phyloP scores from a whole-genome alignment of 2,113 vertebrate species.

The Acanthochromis polyacanthus region DNA sequence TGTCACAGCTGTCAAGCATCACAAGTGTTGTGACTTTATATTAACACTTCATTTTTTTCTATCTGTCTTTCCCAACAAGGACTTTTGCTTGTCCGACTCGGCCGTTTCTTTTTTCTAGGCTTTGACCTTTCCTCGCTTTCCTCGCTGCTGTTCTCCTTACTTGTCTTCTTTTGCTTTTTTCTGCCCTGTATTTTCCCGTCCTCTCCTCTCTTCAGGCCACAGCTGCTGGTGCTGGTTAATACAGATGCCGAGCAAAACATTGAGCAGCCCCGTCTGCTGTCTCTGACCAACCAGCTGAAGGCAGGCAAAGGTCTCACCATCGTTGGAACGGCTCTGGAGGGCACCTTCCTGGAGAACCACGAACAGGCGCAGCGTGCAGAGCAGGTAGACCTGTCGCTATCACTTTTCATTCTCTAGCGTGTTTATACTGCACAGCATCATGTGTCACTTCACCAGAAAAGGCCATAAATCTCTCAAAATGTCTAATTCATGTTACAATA shows the following conservation, averaged over 20 bases:
- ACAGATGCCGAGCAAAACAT: slow-evolving; percentile 95
- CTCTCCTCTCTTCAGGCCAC: slow-evolving; percentile 85
- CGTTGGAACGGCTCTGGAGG: slow-evolving; percentile 93
- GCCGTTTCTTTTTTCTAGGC: slow-evolving; percentile 30
- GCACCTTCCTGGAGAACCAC: slow-evolving; percentile 93
- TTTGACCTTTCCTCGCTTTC: slow-evolving; percentile 18
- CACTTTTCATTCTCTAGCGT: background rate
- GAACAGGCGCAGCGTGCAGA: slow-evolving; percentile 91
- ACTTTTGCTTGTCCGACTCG: slow-evolving; percentile 31
- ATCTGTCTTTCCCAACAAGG: slow-evolving; percentile 38
- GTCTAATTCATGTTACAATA: background rate
- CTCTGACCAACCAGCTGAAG: slow-evolving; percentile 96
- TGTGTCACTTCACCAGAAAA: background rate
- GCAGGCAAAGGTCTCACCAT: slow-evolving; percentile 99
- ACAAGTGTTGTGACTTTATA: slow-evolving; percentile 22
- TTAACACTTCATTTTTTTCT: slow-evolving; percentile 38
- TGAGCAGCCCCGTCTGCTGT: slow-evolving; percentile 95
- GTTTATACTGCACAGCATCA: background rate
- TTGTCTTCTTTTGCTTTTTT: slow-evolving; percentile 19
- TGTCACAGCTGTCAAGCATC: slow-evolving; percentile 22
- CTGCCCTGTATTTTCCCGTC: slow-evolving; percentile 35
- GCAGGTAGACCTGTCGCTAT: slow-evolving; percentile 83
- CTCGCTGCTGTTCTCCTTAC: slow-evolving; percentile 3
- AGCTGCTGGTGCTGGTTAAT: slow-evolving; percentile 94
- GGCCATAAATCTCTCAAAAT: background rate